Conservation (phyloP, 2,797 vertebrate genomes). For the Alouatta caraya region DNA sequence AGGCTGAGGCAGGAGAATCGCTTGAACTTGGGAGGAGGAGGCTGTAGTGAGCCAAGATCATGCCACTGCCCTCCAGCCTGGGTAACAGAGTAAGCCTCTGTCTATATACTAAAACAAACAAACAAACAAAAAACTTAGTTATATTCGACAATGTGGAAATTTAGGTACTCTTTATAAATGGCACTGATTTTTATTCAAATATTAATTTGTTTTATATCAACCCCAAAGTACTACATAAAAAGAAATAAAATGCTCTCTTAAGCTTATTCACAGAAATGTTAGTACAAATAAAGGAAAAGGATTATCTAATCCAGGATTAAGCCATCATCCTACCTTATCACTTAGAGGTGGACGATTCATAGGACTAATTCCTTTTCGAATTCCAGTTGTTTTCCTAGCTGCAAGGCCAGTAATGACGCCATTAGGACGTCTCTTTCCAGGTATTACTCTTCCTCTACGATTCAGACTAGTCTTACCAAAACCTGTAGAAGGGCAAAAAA, state of each 20-base stretch:
- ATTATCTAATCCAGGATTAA: neutral
- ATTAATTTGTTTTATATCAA: neutral
- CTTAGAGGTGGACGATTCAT: constrained; percentile 87
- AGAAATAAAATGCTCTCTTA: constrained; percentile 16
- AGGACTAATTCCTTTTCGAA: constrained; percentile 89
- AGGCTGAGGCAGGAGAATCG: neutral
- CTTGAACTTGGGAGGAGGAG: neutral
- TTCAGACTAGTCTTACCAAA: constrained; percentile 85
- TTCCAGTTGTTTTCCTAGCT: constrained; percentile 87
- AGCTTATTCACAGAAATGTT: constrained; percentile 44
- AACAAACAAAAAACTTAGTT: neutral
- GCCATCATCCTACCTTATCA: constrained; percentile 81
- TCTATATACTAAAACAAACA: neutral
- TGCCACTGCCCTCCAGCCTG: neutral
- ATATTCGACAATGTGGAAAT: constrained; percentile 8
- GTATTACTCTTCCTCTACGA: constrained; percentile 82
- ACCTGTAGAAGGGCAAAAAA: constrained; percentile 76
- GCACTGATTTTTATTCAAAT: neutral
- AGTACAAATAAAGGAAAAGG: constrained; percentile 10
- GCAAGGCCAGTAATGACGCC: constrained; percentile 94
- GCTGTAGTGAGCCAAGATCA: neutral
- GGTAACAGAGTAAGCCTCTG: neutral
- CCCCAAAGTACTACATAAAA: neutral
- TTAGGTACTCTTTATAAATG: neutral
- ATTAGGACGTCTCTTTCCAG: constrained; percentile 88